Conservation (phyloP, 2,113 vertebrate species). For the Vulpes vulpes region DNA sequence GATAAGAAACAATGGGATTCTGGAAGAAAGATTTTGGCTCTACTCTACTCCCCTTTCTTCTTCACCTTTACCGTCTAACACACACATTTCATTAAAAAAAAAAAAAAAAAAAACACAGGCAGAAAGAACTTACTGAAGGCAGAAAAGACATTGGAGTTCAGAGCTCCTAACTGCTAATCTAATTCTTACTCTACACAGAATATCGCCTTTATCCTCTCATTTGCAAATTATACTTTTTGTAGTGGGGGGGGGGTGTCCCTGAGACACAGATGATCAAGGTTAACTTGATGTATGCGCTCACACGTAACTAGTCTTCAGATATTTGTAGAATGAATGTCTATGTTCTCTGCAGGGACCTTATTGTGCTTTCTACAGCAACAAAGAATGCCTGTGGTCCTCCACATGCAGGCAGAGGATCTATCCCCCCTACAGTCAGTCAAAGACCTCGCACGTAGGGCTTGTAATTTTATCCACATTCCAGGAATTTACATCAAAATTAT, state of each 20-base stretch:
- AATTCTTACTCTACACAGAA: not conserved
- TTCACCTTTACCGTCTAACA: not conserved
- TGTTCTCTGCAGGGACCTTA: not conserved
- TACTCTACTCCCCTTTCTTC: not conserved
- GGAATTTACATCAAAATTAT: not conserved
- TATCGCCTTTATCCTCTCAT: not conserved
- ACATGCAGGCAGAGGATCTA: too few relatives aligned
- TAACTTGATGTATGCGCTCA: not conserved
- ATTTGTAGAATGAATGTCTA: not conserved
- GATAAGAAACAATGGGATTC: not conserved
- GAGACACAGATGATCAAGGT: not conserved
- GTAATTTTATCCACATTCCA: not conserved
- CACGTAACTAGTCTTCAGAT: not conserved
- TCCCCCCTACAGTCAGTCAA: not conserved
- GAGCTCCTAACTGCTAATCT: not conserved
- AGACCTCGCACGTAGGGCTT: not conserved
- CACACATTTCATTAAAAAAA: not conserved
- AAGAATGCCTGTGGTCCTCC: not conserved
- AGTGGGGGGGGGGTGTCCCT: not conserved
- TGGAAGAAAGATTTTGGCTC: not conserved
- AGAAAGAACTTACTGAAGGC: not conserved
- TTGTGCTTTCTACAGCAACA: not conserved
- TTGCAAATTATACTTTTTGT: not conserved
- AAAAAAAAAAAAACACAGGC: constrained; percentile 8
- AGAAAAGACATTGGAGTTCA: not conserved